These are phyloP conservation scores for Campylomormyrus tamandua DNA, from an alignment of 2,113 vertebrate species.

Conservation along the genomic window DNA sequence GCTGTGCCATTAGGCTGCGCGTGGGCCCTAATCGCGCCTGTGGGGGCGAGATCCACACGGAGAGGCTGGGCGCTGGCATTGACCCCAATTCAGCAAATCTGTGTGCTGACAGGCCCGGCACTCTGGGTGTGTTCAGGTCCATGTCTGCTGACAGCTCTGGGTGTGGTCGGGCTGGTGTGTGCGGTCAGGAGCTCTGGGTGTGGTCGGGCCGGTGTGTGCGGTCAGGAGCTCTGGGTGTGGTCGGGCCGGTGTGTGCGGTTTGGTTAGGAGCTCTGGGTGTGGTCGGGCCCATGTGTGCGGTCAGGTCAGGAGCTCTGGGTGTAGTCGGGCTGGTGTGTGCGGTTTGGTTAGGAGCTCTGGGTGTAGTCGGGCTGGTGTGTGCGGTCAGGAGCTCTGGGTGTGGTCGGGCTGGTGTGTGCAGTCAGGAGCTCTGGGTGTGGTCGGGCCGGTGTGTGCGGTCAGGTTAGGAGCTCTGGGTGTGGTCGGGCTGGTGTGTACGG, in stretches of 20 bases:
- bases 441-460: fast-evolving
- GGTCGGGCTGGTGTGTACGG: neutral
- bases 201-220: fast-evolving
- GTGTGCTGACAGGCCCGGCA: neutral
- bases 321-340: neutral
- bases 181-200: neutral
- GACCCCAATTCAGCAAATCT: neutral
- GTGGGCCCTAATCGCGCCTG: neutral
- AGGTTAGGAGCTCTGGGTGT: neutral
- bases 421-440: neutral
- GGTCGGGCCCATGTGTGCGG: neutral
- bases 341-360: neutral
- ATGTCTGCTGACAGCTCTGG: neutral
- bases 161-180: neutral
- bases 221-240: neutral
- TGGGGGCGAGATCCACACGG: neutral
- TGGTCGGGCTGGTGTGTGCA: neutral
- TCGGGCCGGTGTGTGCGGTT: neutral
- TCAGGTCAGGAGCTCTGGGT: neutral
- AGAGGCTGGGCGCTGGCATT: neutral
- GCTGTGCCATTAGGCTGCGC: neutral
- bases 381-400: neutral
- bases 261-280: neutral
- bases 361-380: too few species aligned
- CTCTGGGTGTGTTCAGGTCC: neutral